phyloP scores from a whole-genome alignment of 1,140 invertebrate genomes.

The Theocolax elegans region DNA sequence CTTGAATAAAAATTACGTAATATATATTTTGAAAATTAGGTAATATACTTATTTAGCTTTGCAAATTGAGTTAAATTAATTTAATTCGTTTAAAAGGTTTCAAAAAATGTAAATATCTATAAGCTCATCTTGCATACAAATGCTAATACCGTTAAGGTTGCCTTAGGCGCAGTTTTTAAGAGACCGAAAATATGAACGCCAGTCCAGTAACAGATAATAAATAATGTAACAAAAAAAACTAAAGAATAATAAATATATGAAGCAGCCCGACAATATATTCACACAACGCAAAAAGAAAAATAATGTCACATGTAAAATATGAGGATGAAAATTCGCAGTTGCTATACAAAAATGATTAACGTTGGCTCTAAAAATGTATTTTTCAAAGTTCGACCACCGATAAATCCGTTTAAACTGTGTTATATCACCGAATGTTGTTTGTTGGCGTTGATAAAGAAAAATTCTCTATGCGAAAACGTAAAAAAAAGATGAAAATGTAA shows the following conservation, averaged over 20 bases:
- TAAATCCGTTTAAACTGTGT: constrained; percentile 9
- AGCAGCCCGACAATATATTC: constrained; percentile 47
- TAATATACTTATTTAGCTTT: too few relatives aligned
- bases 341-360: too few relatives aligned
- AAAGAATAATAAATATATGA: too few relatives aligned
- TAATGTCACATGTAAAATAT: constrained; percentile 27
- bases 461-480: too few relatives aligned
- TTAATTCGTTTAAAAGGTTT: too few relatives aligned
- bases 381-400: constrained; percentile 38
- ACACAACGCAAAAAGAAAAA: constrained; percentile 41
- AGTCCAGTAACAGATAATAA: constrained; percentile 48
- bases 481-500: too few relatives aligned
- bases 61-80: too few relatives aligned
- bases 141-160: constrained; percentile 44
- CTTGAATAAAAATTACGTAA: too few relatives aligned
- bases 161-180: constrained; percentile 55
- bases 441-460: constrained; percentile 16
- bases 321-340: too few relatives aligned
- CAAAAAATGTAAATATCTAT: not conserved
- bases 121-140: constrained; percentile 40
- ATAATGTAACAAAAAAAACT: constrained; percentile 19
- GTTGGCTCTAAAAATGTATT: constrained; percentile 46
- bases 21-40: too few relatives aligned
- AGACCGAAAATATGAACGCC: constrained; percentile 50
- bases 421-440: not conserved